Percentiles rank a stretch among this genome's conserved stretches.
phyloP scores from a whole-genome alignment of 2,797 vertebrate genomes.

The Anas bahamensis region DNA sequence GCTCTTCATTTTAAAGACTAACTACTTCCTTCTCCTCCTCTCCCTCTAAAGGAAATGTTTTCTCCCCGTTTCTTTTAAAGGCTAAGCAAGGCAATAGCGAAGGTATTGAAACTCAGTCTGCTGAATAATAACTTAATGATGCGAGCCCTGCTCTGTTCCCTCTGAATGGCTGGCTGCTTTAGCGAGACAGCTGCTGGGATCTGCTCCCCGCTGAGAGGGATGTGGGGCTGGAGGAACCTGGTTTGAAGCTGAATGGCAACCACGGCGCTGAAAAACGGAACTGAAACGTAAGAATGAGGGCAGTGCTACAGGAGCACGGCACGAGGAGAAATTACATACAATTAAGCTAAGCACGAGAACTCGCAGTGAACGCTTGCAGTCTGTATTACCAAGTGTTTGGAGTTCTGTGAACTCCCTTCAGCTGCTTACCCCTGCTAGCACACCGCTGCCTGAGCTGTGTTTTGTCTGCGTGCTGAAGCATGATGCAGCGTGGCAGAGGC shows the following conservation, averaged over 20 bases:
- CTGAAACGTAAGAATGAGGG: neutral
- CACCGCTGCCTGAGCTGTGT: neutral
- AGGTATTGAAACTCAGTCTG: constrained; percentile 36
- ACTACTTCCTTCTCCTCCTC: constrained; percentile 5
- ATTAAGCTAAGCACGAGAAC: constrained; percentile 16
- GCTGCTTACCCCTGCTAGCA: constrained; percentile 14
- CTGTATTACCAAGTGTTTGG: neutral
- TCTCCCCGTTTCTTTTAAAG: constrained; percentile 16
- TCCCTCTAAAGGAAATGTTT: constrained; percentile 32
- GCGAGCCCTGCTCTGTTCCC: constrained; percentile 35
- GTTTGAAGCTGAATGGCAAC: neutral
- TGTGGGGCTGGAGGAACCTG: constrained; percentile 14
- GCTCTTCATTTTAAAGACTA: constrained; percentile 28
- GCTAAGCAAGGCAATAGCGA: constrained; percentile 13
- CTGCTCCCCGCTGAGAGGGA: constrained; percentile 22
- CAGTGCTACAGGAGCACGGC: neutral
- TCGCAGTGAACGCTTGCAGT: neutral
- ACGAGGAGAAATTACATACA: neutral
- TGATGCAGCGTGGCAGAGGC: constrained; percentile 3
- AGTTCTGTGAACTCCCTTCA: constrained; percentile 3
- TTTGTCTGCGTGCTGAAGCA: neutral
- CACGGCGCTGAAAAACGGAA: constrained; percentile 6
- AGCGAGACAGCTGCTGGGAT: constrained; percentile 38
- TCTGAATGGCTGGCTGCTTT: constrained; percentile 57
- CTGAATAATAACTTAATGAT: constrained; percentile 59